Evolutionary conservation across 2,113 vertebrate species (phyloP).

Genomic region (Dermatemys mawii): DNA sequence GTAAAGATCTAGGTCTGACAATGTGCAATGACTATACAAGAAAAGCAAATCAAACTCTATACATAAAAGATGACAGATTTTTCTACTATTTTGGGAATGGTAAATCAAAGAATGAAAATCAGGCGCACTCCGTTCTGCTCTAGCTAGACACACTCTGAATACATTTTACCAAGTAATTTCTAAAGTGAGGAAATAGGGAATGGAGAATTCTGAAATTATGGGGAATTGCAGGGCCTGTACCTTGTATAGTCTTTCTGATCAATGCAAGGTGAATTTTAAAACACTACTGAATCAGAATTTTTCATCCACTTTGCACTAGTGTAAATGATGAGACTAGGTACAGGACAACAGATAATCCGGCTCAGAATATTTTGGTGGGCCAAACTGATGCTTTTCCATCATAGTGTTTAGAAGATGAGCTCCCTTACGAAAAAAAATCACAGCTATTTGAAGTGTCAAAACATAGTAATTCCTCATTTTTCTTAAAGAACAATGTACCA

Average conservation of each 20-base stretch:
- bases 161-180: constrained; percentile 11
- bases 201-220: constrained; percentile 33
- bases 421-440: neutral
- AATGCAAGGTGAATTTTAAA: neutral
- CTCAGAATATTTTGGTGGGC: neutral
- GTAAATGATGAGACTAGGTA: neutral
- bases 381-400: neutral
- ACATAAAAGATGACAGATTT: neutral
- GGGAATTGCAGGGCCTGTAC: neutral
- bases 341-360: neutral
- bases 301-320: neutral
- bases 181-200: constrained; percentile 16
- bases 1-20: constrained; percentile 3
- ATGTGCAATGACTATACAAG: neutral
- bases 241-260: neutral
- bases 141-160: neutral
- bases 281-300: neutral
- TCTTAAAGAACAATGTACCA: neutral
- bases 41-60: neutral
- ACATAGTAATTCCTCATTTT: neutral
- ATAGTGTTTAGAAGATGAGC: neutral
- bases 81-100: neutral
- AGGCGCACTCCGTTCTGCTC: neutral
- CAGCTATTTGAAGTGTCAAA: neutral
- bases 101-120: neutral